A percentile compares a stretch with the other conserved stretches of the same genome.
These are phyloP conservation scores for Macrotrachela quadricornifera DNA, from an alignment of 1,140 invertebrate species.

Conservation along the genomic window DNA sequence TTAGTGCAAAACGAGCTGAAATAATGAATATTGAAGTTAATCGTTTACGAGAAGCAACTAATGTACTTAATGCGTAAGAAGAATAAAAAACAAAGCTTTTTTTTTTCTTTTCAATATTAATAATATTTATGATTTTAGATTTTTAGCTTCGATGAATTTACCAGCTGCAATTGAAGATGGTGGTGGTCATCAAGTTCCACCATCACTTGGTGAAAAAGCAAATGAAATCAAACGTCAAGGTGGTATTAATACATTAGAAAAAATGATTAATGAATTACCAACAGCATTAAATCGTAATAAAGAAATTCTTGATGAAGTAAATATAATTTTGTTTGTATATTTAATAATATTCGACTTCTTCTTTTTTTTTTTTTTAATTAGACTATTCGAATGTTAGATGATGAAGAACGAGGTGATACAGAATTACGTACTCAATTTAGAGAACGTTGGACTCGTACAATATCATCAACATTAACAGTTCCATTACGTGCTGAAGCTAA, in stretches of 20 bases:
- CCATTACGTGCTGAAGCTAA: constrained; percentile 58
- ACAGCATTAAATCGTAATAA: constrained; percentile 68
- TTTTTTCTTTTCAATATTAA: neutral
- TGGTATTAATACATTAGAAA: constrained; percentile 31
- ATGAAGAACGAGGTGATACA: constrained; percentile 72
- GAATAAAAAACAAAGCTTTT: neutral
- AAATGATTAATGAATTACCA: constrained; percentile 56
- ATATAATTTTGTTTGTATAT: neutral
- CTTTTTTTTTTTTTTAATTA: constrained; percentile 17
- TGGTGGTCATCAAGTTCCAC: constrained; percentile 52
- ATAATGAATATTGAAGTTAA: constrained; percentile 45
- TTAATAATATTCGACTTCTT: neutral
- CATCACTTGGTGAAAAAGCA: constrained; percentile 69
- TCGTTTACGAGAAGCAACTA: constrained; percentile 64
- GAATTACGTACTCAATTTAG: constrained; percentile 69
- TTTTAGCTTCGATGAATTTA: constrained; percentile 76
- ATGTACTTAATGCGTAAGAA: constrained; percentile 56
- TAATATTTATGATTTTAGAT: constrained; percentile 31
- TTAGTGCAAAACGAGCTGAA: constrained; percentile 57
- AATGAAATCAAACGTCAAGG: constrained; percentile 27
- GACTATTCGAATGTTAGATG: constrained; percentile 60
- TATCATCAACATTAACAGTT: constrained; percentile 65
- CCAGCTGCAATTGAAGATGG: constrained; percentile 84
- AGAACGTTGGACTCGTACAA: constrained; percentile 59
- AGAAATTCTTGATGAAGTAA: constrained; percentile 79